These are phyloP conservation scores for Sebastes hubbsi DNA, from an alignment of 2,797 vertebrate genomes.

Conservation along the genomic window DNA sequence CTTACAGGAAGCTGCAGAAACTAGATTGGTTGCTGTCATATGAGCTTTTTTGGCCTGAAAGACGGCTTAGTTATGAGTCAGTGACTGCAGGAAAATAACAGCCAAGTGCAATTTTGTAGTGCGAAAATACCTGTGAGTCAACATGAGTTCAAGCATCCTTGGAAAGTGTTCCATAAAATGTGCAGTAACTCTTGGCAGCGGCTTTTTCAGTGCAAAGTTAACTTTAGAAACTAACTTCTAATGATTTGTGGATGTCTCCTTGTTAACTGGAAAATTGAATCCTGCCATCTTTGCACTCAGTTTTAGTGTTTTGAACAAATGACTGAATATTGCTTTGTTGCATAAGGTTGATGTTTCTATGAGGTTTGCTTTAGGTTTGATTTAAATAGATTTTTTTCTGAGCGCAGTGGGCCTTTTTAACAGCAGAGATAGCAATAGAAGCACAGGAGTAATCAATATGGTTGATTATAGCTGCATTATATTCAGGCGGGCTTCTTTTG, in stretches of 20 bases:
- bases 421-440: neutral
- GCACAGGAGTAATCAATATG: neutral
- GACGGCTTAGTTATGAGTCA: slow-evolving; percentile 37
- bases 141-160: slow-evolving; percentile 42
- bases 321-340: neutral
- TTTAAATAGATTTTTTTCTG: neutral
- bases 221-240: neutral
- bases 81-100: slow-evolving; percentile 19
- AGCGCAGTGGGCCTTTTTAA: neutral
- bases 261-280: neutral
- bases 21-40: neutral
- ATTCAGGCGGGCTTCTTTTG: neutral
- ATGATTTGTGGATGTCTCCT: neutral
- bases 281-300: neutral
- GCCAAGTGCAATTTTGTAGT: slow-evolving; percentile 22
- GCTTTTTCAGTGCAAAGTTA: neutral
- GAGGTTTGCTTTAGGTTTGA: neutral
- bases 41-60: slow-evolving; percentile 11
- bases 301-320: neutral
- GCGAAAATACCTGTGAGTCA: slow-evolving; percentile 46
- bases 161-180: slow-evolving; percentile 25
- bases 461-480: neutral
- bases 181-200: neutral
- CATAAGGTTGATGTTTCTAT: neutral
- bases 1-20: neutral